Percentiles rank a stretch among this genome's conserved stretches.
Evolutionary conservation across 1,140 invertebrate species (phyloP).

Genomic region (Schlechtendalia chinensis): DNA sequence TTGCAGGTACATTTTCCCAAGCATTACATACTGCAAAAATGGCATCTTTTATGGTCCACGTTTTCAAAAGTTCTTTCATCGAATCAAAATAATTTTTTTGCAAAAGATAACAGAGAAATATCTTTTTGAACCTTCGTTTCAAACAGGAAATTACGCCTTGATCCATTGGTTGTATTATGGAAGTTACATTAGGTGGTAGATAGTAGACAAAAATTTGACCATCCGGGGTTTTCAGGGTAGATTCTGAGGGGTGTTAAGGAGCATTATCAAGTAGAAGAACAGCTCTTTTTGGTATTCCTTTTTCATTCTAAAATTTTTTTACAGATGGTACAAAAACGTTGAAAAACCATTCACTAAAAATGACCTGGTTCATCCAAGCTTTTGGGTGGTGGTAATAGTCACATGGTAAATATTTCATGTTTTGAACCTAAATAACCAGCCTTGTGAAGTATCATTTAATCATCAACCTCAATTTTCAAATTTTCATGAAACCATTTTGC

Average conservation of each 20-base stretch:
- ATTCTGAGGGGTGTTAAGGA: conserved; percentile 53
- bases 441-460: conserved; percentile 11
- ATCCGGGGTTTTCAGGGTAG: conserved; percentile 51
- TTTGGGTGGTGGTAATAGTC: conserved; percentile 53
- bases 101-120: conserved; percentile 27
- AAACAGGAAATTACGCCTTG: conserved; percentile 55
- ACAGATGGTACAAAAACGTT: conserved; percentile 54
- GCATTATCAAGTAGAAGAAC: conserved; percentile 54
- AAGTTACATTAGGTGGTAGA: conserved; percentile 58
- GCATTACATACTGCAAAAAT: conserved; percentile 26
- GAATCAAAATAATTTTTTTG: conserved; percentile 50
- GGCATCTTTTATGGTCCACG: conserved; percentile 39
- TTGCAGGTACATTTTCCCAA: conserved; percentile 21
- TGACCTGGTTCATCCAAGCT: conserved; percentile 53
- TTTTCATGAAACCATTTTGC: conserved; percentile 10
- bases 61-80: conserved; percentile 25
- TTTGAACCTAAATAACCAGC: conserved; percentile 35
- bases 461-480: conserved; percentile 19
- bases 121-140: conserved; percentile 51
- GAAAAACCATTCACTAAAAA: conserved; percentile 55
- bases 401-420: conserved; percentile 8
- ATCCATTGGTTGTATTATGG: conserved; percentile 57
- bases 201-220: conserved; percentile 55
- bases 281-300: conserved; percentile 53
- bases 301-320: conserved; percentile 51